Base-by-base conservation (phyloP, 2,888 invertebrate species). In the Patella ulyssiponensis region DNA sequence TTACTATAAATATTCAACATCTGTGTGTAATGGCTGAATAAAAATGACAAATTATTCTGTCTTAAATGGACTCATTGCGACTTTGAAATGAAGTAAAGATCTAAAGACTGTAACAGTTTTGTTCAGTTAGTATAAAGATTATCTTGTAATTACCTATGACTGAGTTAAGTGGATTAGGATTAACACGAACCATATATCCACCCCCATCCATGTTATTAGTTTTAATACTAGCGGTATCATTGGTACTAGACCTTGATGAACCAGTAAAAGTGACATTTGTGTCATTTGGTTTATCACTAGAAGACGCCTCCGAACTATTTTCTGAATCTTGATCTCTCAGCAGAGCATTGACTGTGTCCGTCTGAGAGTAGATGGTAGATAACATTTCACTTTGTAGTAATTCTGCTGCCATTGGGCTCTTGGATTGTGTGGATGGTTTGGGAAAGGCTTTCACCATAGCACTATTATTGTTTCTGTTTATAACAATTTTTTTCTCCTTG, bases 291-390 rank as follows among this genome's bases (percentile, higher is more conserved):
- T 80, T 20, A 80, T 80, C 9, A 83, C 80, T n/a, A 12, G 20
- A 15, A 9, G 64, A 23, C 14, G 71, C 33, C 20, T 33, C 17
- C 11, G 20, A 23, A 20, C 75, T 75, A 51, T 71, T 75, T 51
- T 73, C 75, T 17, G 74, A 51, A 11, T 70, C 73, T 69, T 75
- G 75, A n/a, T 69, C 33, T 23, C 69, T 27, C 20, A 75, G 52
- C 1, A 75, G 15, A 23, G 53, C 56, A 64, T 80, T 80, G 23
- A 78, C 80, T 4, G 70, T 75, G 27, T 78, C 71, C 23, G 75
- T 77, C 76, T 80, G 80, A 23, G 78, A 75, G 74, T 77, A 80
- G 56, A 80, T 71, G 56, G 74, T 78, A 23, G 78, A 71, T 52
- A 80, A 64, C 17, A 80, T 74, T 15, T 64, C 64, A 64, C 64